Evolutionary conservation across 2,797 vertebrate genomes (phyloP).

Genomic region (Podarcis siculus): DNA sequence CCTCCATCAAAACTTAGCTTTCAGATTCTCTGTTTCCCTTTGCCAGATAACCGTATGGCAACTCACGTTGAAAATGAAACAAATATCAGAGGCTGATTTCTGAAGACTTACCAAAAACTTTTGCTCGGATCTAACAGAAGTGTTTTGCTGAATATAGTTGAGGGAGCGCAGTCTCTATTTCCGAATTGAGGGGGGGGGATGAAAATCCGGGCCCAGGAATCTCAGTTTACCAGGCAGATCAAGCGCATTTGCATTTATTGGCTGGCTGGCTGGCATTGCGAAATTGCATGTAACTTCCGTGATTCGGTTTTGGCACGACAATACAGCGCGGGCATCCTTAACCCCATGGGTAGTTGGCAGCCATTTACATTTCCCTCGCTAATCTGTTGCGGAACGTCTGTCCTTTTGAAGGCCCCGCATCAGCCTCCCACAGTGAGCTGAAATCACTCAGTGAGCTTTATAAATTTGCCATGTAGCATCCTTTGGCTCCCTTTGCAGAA

Average conservation of each 20-base stretch:
- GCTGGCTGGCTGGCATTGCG: neutral
- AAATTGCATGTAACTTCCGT: neutral
- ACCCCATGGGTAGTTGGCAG: slow-evolving; percentile 23
- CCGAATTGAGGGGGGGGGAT: neutral
- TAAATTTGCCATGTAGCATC: slow-evolving; percentile 11
- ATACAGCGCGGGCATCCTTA: neutral
- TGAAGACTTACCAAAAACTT: neutral
- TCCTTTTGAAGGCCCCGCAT: slow-evolving; percentile 21
- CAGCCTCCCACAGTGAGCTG: slow-evolving; percentile 30
- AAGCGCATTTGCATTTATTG: slow-evolving; percentile 6
- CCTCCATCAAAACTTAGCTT: neutral
- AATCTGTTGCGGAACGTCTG: slow-evolving; percentile 26
- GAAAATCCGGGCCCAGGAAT: neutral
- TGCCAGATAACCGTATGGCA: neutral
- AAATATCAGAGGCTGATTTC: neutral
- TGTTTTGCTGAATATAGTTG: neutral
- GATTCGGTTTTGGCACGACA: slow-evolving; percentile 3
- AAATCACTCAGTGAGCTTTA: slow-evolving; percentile 12
- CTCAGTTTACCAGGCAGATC: neutral
- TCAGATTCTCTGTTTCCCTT: neutral
- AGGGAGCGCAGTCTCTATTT: neutral
- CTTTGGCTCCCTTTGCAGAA: slow-evolving; percentile 10
- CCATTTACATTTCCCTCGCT: slow-evolving; percentile 12
- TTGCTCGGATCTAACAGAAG: neutral
- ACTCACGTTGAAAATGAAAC: neutral